These are phyloP conservation scores for Apteryx mantelli DNA, from an alignment of 2,113 vertebrate genomes.

Conservation along the genomic window DNA sequence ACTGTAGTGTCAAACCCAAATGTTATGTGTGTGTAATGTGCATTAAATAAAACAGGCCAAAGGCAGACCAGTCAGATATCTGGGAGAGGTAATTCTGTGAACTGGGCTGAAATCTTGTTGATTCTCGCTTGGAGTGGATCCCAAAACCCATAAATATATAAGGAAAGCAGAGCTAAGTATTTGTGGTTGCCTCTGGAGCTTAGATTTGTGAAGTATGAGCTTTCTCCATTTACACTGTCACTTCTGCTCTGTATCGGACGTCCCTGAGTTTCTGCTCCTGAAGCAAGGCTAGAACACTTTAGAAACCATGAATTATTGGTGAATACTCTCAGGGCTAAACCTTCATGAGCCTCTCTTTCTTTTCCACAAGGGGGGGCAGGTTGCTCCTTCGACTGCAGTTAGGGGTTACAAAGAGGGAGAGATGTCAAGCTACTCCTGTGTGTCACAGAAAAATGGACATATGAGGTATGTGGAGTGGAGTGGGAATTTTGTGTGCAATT, in stretches of 20 bases:
- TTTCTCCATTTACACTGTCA: background rate
- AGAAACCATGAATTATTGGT: background rate
- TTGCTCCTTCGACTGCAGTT: background rate
- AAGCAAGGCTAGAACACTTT: background rate
- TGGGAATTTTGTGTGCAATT: background rate
- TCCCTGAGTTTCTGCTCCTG: background rate
- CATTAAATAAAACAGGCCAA: background rate
- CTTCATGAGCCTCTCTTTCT: background rate
- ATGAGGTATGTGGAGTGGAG: background rate
- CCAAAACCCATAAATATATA: background rate
- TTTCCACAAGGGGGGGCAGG: accelerated
- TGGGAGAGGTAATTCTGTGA: background rate
- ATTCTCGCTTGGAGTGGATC: background rate
- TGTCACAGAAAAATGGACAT: background rate
- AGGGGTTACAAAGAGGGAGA: background rate
- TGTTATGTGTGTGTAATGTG: background rate
- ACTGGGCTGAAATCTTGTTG: background rate
- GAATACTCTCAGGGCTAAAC: background rate
- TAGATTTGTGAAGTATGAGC: background rate
- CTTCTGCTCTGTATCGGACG: background rate
- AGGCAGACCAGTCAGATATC: background rate
- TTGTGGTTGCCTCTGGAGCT: background rate
- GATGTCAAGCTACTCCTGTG: accelerated
- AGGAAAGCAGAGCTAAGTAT: background rate
- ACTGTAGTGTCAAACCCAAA: background rate